Conservation (phyloP, 2,888 invertebrate genomes). For the Drosophila pegasa region DNA sequence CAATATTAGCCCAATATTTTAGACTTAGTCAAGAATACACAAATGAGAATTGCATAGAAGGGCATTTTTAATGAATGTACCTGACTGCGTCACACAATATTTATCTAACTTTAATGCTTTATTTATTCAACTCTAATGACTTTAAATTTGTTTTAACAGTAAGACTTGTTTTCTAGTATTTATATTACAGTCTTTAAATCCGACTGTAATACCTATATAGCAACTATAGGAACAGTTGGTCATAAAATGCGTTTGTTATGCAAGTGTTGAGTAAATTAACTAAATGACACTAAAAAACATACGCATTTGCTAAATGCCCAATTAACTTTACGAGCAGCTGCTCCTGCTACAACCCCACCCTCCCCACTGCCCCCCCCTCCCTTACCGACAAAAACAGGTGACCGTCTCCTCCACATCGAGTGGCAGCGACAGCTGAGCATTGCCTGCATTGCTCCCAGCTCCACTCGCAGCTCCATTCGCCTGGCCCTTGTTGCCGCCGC, state of each 20-base stretch:
- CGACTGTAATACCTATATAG: background rate
- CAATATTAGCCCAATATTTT: too few relatives aligned
- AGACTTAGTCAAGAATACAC: too few relatives aligned
- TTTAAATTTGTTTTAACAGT: too few relatives aligned
- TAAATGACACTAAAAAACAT: conserved; percentile 3
- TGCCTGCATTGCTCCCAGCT: conserved; percentile 27
- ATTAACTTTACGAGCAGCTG: conserved; percentile 9
- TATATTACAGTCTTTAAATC: too few relatives aligned
- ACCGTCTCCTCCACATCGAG: conserved; percentile 90
- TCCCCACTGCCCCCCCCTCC: background rate
- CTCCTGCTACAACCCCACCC: background rate
- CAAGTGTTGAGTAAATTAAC: conserved; percentile 10
- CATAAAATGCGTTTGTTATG: background rate
- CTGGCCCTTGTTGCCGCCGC: conserved; percentile 23
- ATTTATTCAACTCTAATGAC: too few relatives aligned
- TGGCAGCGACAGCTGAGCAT: conserved; percentile 85
- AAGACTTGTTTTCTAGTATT: too few relatives aligned
- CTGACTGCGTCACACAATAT: too few relatives aligned
- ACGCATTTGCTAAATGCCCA: conserved; percentile 4
- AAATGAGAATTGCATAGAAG: background rate
- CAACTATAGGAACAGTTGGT: background rate
- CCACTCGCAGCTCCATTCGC: conserved; percentile 8
- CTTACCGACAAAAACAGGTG: conserved; percentile 93
- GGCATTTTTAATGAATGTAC: too few relatives aligned
- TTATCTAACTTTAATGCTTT: background rate